Conservation (phyloP, 1,140 invertebrate genomes). For the Heliconius himera region DNA sequence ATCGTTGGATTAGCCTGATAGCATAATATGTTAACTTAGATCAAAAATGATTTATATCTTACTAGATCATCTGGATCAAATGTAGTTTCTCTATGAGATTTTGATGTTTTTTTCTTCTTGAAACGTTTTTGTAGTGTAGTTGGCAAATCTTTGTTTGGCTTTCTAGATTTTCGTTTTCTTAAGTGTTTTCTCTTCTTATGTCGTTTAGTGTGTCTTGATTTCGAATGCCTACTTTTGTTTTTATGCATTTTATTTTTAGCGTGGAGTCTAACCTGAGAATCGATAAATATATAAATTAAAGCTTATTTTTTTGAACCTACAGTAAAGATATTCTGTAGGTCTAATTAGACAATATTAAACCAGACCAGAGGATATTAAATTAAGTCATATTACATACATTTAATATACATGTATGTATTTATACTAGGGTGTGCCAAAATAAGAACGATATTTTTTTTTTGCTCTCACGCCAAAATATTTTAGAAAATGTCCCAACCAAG, state of each 20-base stretch:
- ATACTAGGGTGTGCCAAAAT: too few relatives aligned
- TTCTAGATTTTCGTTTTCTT: slow-evolving; percentile 2
- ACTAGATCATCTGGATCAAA: background rate
- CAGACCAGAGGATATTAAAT: too few relatives aligned
- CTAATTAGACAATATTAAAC: too few relatives aligned
- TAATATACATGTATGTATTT: too few relatives aligned
- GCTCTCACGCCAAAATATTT: too few relatives aligned
- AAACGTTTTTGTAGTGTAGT: background rate
- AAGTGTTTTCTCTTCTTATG: background rate
- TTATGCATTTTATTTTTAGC: background rate
- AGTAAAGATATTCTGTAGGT: too few relatives aligned
- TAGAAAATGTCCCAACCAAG: too few relatives aligned
- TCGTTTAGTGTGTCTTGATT: background rate
- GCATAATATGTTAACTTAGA: too few relatives aligned
- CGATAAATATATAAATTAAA: background rate
- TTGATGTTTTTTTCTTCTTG: background rate
- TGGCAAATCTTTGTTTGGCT: background rate
- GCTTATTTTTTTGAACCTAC: background rate
- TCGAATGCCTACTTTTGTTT: background rate
- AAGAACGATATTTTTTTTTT: too few relatives aligned
- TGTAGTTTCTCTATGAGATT: background rate
- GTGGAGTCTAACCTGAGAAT: background rate
- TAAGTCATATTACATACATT: too few relatives aligned
- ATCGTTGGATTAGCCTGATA: too few relatives aligned
- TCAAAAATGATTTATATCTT: background rate